Evolutionary conservation across 1,140 invertebrate genomes (phyloP).

Genomic region (Drosophila ananassae): DNA sequence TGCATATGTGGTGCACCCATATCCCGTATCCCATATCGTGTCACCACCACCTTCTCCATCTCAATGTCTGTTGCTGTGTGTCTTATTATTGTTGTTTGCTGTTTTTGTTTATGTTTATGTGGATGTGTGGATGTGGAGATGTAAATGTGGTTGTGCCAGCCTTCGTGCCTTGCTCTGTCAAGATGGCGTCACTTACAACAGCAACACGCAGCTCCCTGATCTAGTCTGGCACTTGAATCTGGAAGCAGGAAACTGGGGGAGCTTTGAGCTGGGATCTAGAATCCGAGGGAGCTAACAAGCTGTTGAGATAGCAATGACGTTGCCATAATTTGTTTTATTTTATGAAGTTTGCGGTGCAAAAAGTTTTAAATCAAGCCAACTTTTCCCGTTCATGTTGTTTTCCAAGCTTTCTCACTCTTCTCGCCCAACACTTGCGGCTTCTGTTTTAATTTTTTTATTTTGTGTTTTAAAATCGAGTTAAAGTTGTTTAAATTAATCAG

Average conservation of each 20-base stretch:
- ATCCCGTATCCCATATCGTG: slow-evolving; percentile 19
- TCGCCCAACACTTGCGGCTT: slow-evolving; percentile 11
- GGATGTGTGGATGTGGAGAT: slow-evolving; percentile 2
- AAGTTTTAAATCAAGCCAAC: slow-evolving; percentile 61
- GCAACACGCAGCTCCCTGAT: slow-evolving; percentile 22
- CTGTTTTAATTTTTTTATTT: slow-evolving; percentile 13
- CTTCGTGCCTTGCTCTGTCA: slow-evolving; percentile 54
- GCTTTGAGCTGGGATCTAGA: background rate
- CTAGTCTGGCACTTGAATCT: slow-evolving; percentile 7
- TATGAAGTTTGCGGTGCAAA: slow-evolving; percentile 59
- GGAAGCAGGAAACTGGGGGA: background rate
- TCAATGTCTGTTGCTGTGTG: slow-evolving; percentile 3
- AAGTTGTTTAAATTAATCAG: slow-evolving; percentile 54
- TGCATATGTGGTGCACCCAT: slow-evolving; percentile 41
- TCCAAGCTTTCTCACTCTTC: background rate
- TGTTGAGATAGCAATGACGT: slow-evolving; percentile 80
- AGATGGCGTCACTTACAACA: slow-evolving; percentile 76
- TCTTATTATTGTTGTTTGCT: slow-evolving; percentile 44
- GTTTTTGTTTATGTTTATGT: slow-evolving; percentile 5
- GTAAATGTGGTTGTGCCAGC: slow-evolving; percentile 26
- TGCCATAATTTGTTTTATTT: slow-evolving; percentile 79
- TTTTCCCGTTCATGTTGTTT: slow-evolving; percentile 29
- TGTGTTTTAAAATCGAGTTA: slow-evolving; percentile 29
- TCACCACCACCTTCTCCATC: background rate
- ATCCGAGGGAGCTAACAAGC: slow-evolving; percentile 60